Conservation (phyloP, 2,797 vertebrate species). For the Lindbergichthys nudifrons region DNA sequence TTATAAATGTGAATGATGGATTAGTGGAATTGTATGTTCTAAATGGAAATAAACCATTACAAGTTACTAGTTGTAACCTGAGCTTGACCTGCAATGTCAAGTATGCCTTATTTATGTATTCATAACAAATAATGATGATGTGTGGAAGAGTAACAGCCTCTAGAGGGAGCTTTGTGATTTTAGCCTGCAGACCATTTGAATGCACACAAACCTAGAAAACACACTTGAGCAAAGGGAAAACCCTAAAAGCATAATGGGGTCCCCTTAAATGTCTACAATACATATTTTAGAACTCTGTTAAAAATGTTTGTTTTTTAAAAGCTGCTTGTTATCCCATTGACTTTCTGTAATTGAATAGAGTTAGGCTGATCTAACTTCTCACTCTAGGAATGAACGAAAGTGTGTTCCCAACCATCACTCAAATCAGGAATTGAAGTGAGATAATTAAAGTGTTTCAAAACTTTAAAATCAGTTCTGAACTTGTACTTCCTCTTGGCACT, state of each 20-base stretch:
- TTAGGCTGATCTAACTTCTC: background rate
- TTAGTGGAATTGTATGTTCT: background rate
- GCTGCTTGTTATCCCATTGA: background rate
- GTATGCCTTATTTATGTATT: no score
- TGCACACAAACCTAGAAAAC: no score
- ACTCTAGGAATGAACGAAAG: background rate
- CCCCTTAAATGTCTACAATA: no score
- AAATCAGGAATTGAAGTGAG: background rate
- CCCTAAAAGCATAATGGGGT: no score
- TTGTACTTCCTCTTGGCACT: constrained; percentile 3
- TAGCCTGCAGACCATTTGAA: no score
- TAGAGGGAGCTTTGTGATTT: no score
- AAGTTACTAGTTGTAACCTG: background rate
- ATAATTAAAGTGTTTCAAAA: background rate
- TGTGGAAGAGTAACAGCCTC: no score
- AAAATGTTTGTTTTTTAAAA: no score
- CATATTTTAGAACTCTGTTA: no score
- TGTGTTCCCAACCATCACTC: no score
- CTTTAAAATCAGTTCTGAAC: constrained; percentile 5
- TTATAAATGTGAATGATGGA: background rate
- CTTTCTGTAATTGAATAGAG: background rate
- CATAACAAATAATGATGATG: no score
- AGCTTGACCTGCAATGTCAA: background rate
- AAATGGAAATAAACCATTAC: background rate
- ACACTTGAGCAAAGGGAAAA: no score